These are phyloP conservation scores for Hipposideros larvatus DNA, from an alignment of 2,797 vertebrate genomes.

Conservation along the genomic window DNA sequence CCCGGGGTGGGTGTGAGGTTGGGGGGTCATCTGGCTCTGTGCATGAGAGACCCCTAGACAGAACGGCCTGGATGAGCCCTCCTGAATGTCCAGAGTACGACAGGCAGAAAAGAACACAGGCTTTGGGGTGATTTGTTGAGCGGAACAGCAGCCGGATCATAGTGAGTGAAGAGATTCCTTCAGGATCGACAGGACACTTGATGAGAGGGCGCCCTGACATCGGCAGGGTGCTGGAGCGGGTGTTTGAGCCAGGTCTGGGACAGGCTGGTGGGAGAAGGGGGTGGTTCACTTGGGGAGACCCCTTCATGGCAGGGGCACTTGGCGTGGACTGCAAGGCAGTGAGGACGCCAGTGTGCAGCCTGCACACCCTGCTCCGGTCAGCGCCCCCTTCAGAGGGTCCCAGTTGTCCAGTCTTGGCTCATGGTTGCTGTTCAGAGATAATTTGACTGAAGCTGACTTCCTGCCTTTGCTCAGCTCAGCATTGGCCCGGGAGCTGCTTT, in stretches of 20 bases:
- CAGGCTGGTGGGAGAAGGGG: not conserved
- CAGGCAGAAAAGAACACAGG: too few species aligned
- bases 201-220: not conserved
- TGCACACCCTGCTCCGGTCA: too few species aligned
- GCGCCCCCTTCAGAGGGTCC: not conserved
- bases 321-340: accelerated
- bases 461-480: not conserved
- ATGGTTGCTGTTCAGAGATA: not conserved
- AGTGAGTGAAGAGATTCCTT: not conserved
- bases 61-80: accelerated
- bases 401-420: not conserved
- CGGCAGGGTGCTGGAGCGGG: accelerated
- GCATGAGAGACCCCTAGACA: not conserved
- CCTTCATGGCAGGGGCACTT: accelerated
- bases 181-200: not conserved
- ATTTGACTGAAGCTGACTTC: not conserved
- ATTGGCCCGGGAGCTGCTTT: too few species aligned
- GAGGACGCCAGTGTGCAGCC: accelerated
- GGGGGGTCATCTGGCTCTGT: too few species aligned
- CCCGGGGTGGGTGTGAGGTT: too few species aligned
- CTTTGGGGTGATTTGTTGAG: too few species aligned
- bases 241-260: not conserved
- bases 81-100: too few species aligned
- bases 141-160: not conserved
- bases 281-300: too few species aligned